These are phyloP conservation scores for Coenonympha glycerion DNA, from an alignment of 2,888 invertebrate species.

Conservation along the genomic window DNA sequence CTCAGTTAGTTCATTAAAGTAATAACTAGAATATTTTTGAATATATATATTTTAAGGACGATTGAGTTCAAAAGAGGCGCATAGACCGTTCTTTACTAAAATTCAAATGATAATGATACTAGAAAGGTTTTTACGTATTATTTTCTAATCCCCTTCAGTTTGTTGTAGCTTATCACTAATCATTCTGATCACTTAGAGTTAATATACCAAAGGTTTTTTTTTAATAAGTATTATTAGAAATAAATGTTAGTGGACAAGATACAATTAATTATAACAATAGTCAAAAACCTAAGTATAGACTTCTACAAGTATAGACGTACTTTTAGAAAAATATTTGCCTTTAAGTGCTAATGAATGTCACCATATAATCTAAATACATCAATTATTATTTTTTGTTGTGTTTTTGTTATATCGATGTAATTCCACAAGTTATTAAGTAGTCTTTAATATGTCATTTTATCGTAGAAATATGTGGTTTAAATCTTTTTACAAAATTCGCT, in stretches of 20 bases:
- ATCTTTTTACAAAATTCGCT: constrained; percentile 59
- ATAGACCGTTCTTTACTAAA: too few relatives aligned
- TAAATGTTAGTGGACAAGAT: constrained; percentile 23
- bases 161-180: too few relatives aligned
- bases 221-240: too few relatives aligned
- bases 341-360: constrained; percentile 10
- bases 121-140: too few relatives aligned
- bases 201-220: too few relatives aligned
- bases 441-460: constrained; percentile 34
- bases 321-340: constrained; percentile 22
- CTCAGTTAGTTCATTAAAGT: too few relatives aligned
- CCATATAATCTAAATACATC: constrained; percentile 11
- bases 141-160: too few relatives aligned
- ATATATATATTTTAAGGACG: too few relatives aligned
- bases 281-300: neutral
- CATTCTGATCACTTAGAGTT: too few relatives aligned
- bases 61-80: too few relatives aligned
- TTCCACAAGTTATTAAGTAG: constrained; percentile 35
- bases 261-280: constrained; percentile 2
- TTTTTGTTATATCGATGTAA: constrained; percentile 17
- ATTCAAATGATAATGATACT: too few relatives aligned
- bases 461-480: constrained; percentile 39
- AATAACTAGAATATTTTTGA: too few relatives aligned
- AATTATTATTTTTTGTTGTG: constrained; percentile 4
- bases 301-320: constrained; percentile 15